Percentiles rank a stretch among this genome's conserved stretches.
Conservation (phyloP, 1,140 invertebrate genomes). For the Drosophila punjabiensis region DNA sequence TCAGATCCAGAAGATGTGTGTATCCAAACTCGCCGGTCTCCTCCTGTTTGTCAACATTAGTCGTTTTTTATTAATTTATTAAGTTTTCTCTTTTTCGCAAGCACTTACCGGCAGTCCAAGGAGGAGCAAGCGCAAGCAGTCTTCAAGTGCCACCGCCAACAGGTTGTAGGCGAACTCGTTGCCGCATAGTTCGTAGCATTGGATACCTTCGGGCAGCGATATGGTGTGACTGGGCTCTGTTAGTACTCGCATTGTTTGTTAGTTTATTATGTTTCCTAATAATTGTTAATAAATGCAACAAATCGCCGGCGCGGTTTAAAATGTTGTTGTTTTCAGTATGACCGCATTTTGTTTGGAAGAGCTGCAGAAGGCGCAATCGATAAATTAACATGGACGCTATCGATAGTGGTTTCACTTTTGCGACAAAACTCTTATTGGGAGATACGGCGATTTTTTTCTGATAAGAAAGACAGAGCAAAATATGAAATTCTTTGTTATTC, state of each 20-base stretch:
- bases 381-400: not conserved
- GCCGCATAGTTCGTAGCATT: conserved; percentile 67
- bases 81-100: not conserved
- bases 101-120: conserved; percentile 72
- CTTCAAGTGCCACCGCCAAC: conserved; percentile 60
- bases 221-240: conserved; percentile 58
- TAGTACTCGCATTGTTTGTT: conserved; percentile 35
- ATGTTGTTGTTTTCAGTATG: conserved; percentile 14
- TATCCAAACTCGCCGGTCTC: conserved; percentile 75
- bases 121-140: conserved; percentile 61
- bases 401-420: not conserved
- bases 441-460: no score
- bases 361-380: not conserved
- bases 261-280: not conserved
- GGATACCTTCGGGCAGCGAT: conserved; percentile 54
- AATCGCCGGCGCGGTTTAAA: conserved; percentile 33
- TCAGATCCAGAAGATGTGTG: conserved; percentile 84
- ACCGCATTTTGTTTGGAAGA: not conserved
- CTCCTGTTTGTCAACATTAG: conserved; percentile 46
- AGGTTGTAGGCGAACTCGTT: conserved; percentile 80
- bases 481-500: no score
- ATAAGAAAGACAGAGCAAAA: no score
- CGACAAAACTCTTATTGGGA: no score
- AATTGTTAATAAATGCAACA: conserved; percentile 13
- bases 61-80: not conserved